These are phyloP conservation scores for Drosophila mayaguana DNA, from an alignment of 2,888 invertebrate genomes.

Conservation along the genomic window DNA sequence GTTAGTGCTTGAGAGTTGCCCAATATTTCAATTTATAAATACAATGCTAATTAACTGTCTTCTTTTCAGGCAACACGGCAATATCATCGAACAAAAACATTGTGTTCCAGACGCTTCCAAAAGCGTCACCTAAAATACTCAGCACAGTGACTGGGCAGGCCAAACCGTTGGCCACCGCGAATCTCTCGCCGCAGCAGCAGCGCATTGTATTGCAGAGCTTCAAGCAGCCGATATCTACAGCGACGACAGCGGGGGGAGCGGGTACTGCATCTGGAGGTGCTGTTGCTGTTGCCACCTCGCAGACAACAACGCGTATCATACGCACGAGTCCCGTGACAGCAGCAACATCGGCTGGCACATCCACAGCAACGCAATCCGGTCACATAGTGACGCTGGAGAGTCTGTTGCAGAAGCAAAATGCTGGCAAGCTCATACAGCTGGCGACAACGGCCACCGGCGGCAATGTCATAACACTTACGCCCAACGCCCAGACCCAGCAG, in stretches of 20 bases:
- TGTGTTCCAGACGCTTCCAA: conserved; percentile 65
- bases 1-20: conserved; percentile 53
- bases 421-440: conserved; percentile 84
- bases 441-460: conserved; percentile 74
- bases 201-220: conserved; percentile 83
- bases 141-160: conserved; percentile 47
- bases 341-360: conserved; percentile 18
- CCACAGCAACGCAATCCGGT: conserved; percentile 86
- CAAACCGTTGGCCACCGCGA: conserved; percentile 65
- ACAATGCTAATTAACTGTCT: neutral
- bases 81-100: conserved; percentile 74
- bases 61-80: conserved; percentile 72
- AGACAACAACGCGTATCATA: conserved; percentile 59
- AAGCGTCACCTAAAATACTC: conserved; percentile 65
- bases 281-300: conserved; percentile 9
- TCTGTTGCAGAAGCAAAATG: conserved; percentile 79
- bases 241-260: too few relatives aligned
- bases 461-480: conserved; percentile 57
- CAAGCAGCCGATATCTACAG: conserved; percentile 74
- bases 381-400: conserved; percentile 84
- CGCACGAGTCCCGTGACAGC: conserved; percentile 51
- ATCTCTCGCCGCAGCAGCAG: conserved; percentile 83
- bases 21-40: neutral
- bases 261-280: neutral
- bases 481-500: conserved; percentile 36